Evolutionary conservation across 2,797 vertebrate species (phyloP).

Genomic region (Lagodon rhomboides): DNA sequence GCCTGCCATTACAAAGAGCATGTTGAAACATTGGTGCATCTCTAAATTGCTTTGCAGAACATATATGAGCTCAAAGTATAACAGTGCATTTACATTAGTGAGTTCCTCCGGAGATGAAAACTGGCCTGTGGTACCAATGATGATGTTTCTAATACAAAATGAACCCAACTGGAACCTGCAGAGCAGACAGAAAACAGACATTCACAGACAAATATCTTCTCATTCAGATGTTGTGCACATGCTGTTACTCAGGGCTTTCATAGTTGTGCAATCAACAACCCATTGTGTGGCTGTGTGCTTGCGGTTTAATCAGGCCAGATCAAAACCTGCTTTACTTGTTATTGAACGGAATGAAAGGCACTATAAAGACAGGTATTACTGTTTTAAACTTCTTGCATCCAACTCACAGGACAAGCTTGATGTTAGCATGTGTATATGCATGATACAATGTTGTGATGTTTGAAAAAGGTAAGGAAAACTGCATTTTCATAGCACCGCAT

Average conservation of each 20-base stretch:
- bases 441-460: background rate
- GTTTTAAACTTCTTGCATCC: background rate
- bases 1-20: background rate
- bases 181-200: conserved; percentile 42
- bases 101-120: conserved; percentile 87
- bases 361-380: background rate
- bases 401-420: background rate
- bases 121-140: conserved; percentile 81
- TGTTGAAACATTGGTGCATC: background rate
- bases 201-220: background rate
- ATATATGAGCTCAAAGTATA: background rate
- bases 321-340: conserved; percentile 2
- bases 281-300: background rate
- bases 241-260: background rate
- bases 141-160: conserved; percentile 80
- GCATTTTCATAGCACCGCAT: background rate
- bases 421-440: background rate
- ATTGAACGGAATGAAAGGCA: background rate
- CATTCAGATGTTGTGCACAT: background rate
- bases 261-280: background rate
- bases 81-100: conserved; percentile 72
- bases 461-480: background rate
- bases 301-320: background rate
- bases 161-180: conserved; percentile 87
- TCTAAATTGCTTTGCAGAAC: background rate